Evolutionary conservation across 2,113 vertebrate species (phyloP).

Genomic region (Cololabis saira): DNA sequence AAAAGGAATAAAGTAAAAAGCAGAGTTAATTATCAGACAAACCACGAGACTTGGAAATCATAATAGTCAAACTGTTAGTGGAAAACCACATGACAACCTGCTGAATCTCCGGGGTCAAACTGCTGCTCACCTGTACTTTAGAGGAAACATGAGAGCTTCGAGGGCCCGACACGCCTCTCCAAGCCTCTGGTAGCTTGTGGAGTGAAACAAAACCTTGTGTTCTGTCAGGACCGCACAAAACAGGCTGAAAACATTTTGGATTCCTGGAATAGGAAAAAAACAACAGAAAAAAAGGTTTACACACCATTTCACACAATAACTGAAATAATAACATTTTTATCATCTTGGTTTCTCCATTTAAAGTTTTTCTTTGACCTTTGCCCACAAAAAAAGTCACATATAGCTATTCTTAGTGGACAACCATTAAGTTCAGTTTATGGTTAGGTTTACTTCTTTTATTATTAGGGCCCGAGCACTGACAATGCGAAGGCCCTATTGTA

Average conservation of each 20-base stretch:
- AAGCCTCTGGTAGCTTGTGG: slow-evolving; percentile 96
- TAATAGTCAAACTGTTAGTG: slow-evolving; percentile 3
- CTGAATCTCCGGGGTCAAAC: slow-evolving; percentile 3
- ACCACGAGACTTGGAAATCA: slow-evolving; percentile 15
- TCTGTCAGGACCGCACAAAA: slow-evolving; percentile 97
- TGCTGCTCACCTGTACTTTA: slow-evolving; percentile 94
- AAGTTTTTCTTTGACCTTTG: too few species aligned
- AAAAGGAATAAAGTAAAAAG: slow-evolving; percentile 7
- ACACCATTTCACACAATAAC: slow-evolving; percentile 44
- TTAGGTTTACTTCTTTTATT: not conserved
- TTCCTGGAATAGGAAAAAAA: slow-evolving; percentile 83
- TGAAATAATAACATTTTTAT: slow-evolving; percentile 14
- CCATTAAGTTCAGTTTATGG: not conserved
- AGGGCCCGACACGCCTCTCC: slow-evolving; percentile 94
- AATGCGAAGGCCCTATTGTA: too few species aligned
- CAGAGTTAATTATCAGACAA: slow-evolving; percentile 44
- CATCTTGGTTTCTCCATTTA: not conserved
- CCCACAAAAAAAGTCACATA: too few species aligned
- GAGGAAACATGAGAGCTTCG: slow-evolving; percentile 96
- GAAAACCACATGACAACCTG: slow-evolving; percentile 38
- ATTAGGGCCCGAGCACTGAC: too few species aligned
- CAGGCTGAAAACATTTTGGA: slow-evolving; percentile 96
- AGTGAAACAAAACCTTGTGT: slow-evolving; percentile 98
- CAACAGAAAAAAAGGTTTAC: slow-evolving; percentile 35
- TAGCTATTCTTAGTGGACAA: too few species aligned